Conservation (phyloP, 2,888 invertebrate species). For the Petrolisthes cinctipes region DNA sequence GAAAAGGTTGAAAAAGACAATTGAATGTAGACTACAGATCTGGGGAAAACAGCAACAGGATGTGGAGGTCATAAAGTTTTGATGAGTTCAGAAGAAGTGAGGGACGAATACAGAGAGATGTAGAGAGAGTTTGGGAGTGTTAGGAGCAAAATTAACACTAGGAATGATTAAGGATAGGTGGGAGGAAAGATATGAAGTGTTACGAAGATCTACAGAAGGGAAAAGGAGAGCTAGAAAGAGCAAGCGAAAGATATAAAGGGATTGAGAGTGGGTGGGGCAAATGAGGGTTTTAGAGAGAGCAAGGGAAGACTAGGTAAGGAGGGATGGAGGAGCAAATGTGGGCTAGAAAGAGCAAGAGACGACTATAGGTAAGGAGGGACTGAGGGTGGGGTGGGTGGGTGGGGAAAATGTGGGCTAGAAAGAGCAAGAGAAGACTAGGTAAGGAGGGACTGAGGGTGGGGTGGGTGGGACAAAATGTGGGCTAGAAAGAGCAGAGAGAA, state of each 20-base stretch:
- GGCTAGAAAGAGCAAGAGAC: not conserved
- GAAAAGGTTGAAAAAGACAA: too few species aligned
- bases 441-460: not conserved
- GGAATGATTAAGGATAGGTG: not conserved
- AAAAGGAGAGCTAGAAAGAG: not conserved
- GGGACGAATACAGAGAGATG: not conserved
- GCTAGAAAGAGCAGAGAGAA: not conserved
- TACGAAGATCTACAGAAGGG: not conserved
- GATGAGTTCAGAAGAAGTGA: not conserved
- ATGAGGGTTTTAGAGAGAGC: not conserved
- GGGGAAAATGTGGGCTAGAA: too few species aligned
- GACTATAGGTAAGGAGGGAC: not conserved
- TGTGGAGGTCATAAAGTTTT: too few species aligned
- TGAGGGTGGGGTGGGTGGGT: not conserved
- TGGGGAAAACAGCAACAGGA: too few species aligned
- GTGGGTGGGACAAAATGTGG: not conserved
- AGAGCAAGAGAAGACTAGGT: not conserved
- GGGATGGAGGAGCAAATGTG: not conserved
- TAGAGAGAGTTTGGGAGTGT: not conserved
- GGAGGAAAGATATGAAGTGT: not conserved
- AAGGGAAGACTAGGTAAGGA: not conserved
- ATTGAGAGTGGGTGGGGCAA: not conserved
- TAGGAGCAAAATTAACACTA: not conserved
- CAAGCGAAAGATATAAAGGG: not conserved
- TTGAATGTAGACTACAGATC: too few species aligned